Evolutionary conservation across 2,888 invertebrate species (phyloP).

Genomic region (Bhutanitis thaidina): DNA sequence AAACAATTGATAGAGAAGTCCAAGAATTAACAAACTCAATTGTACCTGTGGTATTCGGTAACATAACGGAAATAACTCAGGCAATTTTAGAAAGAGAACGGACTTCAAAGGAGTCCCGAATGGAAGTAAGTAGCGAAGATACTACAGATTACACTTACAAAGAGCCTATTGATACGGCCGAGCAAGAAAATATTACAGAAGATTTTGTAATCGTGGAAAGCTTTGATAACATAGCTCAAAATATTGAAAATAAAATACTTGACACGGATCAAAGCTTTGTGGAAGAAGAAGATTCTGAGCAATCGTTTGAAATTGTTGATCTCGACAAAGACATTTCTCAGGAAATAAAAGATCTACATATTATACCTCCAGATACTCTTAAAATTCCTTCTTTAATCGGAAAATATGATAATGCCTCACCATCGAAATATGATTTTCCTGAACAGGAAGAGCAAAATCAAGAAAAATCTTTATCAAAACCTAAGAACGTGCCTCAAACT

Average conservation of each 20-base stretch:
- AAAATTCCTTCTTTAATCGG: neutral
- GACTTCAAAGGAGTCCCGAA: slow-evolving; percentile 13
- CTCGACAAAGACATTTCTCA: slow-evolving; percentile 12
- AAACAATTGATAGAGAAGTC: slow-evolving; percentile 10
- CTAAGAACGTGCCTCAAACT: slow-evolving; percentile 33
- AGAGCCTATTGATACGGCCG: neutral
- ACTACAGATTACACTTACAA: neutral
- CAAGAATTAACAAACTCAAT: slow-evolving; percentile 28
- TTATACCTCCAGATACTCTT: neutral
- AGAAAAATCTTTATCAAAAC: neutral
- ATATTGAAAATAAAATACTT: neutral
- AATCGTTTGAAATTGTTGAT: slow-evolving; percentile 17
- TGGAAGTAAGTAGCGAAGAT: slow-evolving; percentile 20
- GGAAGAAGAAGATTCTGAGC: slow-evolving; percentile 13
- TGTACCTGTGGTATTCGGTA: slow-evolving; percentile 52
- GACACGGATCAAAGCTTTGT: neutral
- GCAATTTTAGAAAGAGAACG: slow-evolving; percentile 16
- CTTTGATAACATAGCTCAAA: neutral
- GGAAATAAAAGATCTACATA: neutral
- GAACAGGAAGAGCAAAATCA: too few species aligned
- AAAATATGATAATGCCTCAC: slow-evolving; percentile 6
- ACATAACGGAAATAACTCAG: slow-evolving; percentile 29
- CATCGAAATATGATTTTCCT: neutral
- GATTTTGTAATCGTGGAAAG: slow-evolving; percentile 13
- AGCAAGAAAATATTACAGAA: slow-evolving; percentile 2